These are phyloP conservation scores for Hyles vespertilio DNA, from an alignment of 1,140 invertebrate genomes.

Conservation along the genomic window DNA sequence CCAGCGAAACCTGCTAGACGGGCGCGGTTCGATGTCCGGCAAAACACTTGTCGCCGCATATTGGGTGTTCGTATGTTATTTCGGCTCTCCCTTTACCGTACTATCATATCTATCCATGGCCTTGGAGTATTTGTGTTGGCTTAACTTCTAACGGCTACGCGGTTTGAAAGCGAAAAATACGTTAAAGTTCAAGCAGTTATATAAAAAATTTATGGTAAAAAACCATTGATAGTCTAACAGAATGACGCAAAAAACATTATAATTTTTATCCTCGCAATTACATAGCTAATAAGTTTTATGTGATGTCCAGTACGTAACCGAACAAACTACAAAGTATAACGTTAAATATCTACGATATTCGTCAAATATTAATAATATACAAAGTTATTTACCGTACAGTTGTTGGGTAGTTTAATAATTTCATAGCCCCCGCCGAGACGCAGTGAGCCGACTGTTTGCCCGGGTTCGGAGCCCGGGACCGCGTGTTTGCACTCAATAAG, in stretches of 20 bases:
- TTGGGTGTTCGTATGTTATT: constrained; percentile 21
- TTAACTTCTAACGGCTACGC: neutral
- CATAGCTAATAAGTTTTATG: no score
- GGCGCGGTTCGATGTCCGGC: constrained; percentile 28
- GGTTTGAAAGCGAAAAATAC: neutral
- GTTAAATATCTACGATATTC: no score
- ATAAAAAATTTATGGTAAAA: no score
- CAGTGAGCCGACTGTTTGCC: neutral
- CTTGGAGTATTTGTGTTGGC: constrained; percentile 10
- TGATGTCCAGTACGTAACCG: no score
- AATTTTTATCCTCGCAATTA: no score
- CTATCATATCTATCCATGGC: constrained; percentile 12
- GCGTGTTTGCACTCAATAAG: constrained; percentile 43
- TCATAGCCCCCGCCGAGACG: constrained; percentile 11
- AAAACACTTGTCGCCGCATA: constrained; percentile 22
- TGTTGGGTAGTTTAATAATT: constrained; percentile 27
- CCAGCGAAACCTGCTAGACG: constrained; percentile 27
- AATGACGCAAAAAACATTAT: no score
- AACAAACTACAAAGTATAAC: no score
- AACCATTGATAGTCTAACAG: no score
- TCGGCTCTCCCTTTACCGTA: constrained; percentile 14
- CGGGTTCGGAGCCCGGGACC: constrained; percentile 10
- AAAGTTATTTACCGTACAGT: neutral
- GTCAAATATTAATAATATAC: no score
- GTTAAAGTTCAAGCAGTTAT: neutral